These are phyloP conservation scores for Lasioglossum marginatum DNA, from an alignment of 2,888 invertebrate genomes.

Conservation along the genomic window DNA sequence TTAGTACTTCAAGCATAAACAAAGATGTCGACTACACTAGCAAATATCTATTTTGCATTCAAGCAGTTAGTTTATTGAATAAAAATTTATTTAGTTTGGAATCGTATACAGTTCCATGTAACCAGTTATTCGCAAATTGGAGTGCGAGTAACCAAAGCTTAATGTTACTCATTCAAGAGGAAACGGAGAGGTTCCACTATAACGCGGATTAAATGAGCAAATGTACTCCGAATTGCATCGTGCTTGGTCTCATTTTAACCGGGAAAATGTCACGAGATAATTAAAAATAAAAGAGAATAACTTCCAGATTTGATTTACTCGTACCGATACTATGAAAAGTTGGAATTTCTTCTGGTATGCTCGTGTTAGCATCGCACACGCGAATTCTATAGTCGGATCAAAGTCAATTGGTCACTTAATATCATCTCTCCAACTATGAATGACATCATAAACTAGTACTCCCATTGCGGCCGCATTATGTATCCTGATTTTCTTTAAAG, in stretches of 20 bases:
- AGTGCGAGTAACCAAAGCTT: too few species aligned
- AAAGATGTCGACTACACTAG: too few species aligned
- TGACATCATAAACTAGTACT: slow-evolving; percentile 3
- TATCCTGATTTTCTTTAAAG: slow-evolving; percentile 14
- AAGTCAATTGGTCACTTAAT: slow-evolving; percentile 15
- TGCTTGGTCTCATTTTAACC: not conserved
- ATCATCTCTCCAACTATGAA: slow-evolving; percentile 11
- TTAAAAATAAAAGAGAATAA: not conserved
- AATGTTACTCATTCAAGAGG: not conserved
- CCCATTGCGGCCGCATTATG: slow-evolving; percentile 7
- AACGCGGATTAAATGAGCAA: not conserved
- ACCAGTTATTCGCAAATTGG: too few species aligned
- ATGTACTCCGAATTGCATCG: not conserved
- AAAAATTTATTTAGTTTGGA: too few species aligned
- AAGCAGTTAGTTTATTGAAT: too few species aligned
- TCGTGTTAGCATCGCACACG: not conserved
- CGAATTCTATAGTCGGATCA: slow-evolving; percentile 18
- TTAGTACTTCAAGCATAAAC: too few species aligned
- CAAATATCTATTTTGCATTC: too few species aligned
- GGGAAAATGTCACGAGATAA: not conserved
- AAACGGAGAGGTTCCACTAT: not conserved
- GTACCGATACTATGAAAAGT: not conserved
- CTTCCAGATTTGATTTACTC: not conserved
- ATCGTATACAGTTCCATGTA: too few species aligned
- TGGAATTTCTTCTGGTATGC: not conserved